Conservation (phyloP, 2,888 invertebrate genomes). For the Neoitamus cyanurus region DNA sequence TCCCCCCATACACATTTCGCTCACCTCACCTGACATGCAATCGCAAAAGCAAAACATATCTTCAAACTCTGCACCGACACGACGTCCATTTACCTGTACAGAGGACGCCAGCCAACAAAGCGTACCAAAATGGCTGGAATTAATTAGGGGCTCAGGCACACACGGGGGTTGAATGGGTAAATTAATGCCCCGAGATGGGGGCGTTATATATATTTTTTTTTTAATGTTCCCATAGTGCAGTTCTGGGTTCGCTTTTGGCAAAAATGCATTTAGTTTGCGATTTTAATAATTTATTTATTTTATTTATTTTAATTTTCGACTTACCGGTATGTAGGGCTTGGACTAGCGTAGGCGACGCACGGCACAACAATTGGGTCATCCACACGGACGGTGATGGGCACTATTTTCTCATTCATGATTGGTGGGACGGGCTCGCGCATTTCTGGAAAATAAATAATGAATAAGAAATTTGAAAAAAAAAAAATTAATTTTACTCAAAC, state of each 20-base stretch:
- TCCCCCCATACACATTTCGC: slow-evolving; percentile 62
- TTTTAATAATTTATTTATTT: background rate
- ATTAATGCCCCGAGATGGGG: background rate
- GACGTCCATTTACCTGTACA: background rate
- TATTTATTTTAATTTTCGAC: slow-evolving; percentile 46
- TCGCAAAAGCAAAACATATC: background rate
- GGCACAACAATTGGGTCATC: slow-evolving; percentile 71
- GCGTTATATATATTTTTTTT: background rate
- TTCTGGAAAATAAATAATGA: slow-evolving; percentile 62
- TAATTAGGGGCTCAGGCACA: slow-evolving; percentile 20
- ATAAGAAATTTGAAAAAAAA: no score
- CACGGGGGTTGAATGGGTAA: background rate
- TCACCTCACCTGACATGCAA: slow-evolving; percentile 66
- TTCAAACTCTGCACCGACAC: background rate
- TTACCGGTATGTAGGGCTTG: slow-evolving; percentile 71
- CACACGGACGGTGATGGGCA: slow-evolving; percentile 67
- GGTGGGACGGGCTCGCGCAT: slow-evolving; percentile 70
- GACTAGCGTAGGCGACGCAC: slow-evolving; percentile 73
- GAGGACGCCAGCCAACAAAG: slow-evolving; percentile 26
- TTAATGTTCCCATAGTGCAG: no score
- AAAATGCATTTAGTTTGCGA: no score
- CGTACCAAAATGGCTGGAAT: slow-evolving; percentile 40
- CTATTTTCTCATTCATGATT: slow-evolving; percentile 70
- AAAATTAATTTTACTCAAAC: background rate
- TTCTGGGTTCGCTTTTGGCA: no score